phyloP scores from a whole-genome alignment of 2,797 vertebrate species.

The Phoebastria nigripes region DNA sequence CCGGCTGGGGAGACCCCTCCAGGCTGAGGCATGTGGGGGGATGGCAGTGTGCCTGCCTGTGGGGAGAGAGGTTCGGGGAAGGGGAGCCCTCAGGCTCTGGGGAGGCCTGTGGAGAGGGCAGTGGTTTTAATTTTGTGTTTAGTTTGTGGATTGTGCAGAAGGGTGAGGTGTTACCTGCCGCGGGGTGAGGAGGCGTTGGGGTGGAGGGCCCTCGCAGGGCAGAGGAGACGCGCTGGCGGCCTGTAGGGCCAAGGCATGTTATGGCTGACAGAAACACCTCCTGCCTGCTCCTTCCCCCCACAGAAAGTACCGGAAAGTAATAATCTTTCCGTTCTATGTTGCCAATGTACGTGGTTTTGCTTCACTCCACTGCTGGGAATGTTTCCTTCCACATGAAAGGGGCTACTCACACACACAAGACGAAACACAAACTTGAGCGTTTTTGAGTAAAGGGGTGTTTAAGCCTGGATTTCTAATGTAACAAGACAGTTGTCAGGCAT shows the following conservation, averaged over 20 bases:
- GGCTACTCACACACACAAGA: not conserved
- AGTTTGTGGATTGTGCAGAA: not conserved
- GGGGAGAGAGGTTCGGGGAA: fast-evolving
- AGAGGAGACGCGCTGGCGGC: fast-evolving
- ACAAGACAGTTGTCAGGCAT: not conserved
- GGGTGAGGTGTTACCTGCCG: not conserved
- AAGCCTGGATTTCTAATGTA: not conserved
- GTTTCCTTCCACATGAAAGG: not conserved
- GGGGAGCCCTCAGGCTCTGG: no score
- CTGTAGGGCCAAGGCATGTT: not conserved
- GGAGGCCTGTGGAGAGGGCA: not conserved
- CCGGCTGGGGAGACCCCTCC: not conserved
- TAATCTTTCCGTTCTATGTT: not conserved
- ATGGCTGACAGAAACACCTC: not conserved
- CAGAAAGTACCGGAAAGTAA: no score
- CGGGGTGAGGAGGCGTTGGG: fast-evolving
- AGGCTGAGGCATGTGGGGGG: not conserved
- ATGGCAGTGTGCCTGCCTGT: fast-evolving
- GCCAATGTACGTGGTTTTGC: fast-evolving
- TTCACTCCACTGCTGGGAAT: not conserved
- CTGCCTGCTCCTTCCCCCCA: not conserved
- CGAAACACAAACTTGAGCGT: fast-evolving
- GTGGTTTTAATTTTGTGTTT: not conserved
- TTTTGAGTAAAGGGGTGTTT: not conserved
- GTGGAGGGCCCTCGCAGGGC: not conserved